A percentile compares a stretch with the other conserved stretches of the same genome.
phyloP scores from a whole-genome alignment of 2,113 vertebrate species.

The Chiloscyllium plagiosum region DNA sequence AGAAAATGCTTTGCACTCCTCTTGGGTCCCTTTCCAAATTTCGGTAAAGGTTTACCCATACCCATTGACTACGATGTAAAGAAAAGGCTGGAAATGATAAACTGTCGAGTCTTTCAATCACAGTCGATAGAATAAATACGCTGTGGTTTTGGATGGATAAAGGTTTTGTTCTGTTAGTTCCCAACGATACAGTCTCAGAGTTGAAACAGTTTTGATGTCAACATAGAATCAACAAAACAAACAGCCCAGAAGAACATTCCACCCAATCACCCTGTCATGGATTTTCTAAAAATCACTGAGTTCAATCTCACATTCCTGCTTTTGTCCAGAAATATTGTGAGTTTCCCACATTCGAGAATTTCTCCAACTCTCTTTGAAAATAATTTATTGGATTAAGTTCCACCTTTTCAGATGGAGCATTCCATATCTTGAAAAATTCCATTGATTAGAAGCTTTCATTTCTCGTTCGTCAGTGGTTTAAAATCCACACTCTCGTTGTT shows the following conservation, averaged over 20 bases:
- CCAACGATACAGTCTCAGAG: neutral
- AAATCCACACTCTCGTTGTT: neutral
- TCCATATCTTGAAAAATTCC: neutral
- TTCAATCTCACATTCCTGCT: neutral
- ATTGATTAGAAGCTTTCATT: neutral
- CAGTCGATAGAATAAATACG: neutral
- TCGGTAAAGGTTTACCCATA: neutral
- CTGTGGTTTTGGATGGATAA: neutral
- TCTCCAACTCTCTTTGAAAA: neutral
- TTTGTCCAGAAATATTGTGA: neutral
- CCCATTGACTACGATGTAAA: neutral
- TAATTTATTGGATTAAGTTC: too few species aligned
- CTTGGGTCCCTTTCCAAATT: neutral
- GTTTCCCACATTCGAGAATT: neutral
- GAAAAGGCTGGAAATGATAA: neutral
- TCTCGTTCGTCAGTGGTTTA: neutral
- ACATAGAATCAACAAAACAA: neutral
- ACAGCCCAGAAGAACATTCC: too few species aligned
- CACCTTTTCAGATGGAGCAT: neutral
- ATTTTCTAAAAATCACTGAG: neutral
- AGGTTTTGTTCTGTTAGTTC: neutral
- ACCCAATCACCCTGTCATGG: neutral
- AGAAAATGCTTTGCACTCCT: neutral
- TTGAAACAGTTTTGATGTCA: neutral
- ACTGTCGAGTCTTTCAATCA: neutral